These are phyloP conservation scores for Dendropsophus ebraccatus DNA, from an alignment of 2,113 vertebrate genomes.

Conservation along the genomic window DNA sequence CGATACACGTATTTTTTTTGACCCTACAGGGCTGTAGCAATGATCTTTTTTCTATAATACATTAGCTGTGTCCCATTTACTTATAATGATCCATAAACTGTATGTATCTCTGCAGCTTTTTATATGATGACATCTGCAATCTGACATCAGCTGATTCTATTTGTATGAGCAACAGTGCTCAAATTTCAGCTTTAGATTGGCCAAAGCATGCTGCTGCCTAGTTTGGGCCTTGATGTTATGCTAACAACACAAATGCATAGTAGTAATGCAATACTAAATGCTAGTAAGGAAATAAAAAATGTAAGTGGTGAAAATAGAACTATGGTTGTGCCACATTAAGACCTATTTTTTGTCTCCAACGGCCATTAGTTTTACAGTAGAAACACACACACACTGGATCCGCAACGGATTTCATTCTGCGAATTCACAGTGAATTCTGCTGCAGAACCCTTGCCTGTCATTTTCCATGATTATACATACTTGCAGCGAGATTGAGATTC, in stretches of 20 bases:
- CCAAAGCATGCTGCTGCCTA: background rate
- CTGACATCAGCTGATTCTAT: background rate
- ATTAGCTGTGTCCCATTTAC: background rate
- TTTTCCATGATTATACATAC: too few species aligned
- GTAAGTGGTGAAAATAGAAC: background rate
- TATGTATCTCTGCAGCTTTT: background rate
- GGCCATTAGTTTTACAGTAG: too few species aligned
- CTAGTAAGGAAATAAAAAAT: background rate
- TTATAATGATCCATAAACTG: background rate
- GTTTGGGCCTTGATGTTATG: background rate
- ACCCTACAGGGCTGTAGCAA: background rate
- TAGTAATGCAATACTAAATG: background rate
- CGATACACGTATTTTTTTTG: background rate
- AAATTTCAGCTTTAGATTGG: background rate
- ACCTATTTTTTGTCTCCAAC: too few species aligned
- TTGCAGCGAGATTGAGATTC: too few species aligned
- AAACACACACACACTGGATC: too few species aligned
- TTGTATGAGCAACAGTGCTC: background rate
- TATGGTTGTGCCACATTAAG: too few species aligned
- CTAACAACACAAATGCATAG: background rate
- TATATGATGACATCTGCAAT: background rate
- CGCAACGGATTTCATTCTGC: too few species aligned
- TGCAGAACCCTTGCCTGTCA: too few species aligned
- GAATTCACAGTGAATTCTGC: too few species aligned
- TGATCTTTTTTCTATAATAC: background rate